A percentile compares a stretch with the other conserved stretches of the same genome.
These are phyloP conservation scores for Hypsibius dujardini DNA, from an alignment of 1,140 invertebrate genomes.

Conservation along the genomic window DNA sequence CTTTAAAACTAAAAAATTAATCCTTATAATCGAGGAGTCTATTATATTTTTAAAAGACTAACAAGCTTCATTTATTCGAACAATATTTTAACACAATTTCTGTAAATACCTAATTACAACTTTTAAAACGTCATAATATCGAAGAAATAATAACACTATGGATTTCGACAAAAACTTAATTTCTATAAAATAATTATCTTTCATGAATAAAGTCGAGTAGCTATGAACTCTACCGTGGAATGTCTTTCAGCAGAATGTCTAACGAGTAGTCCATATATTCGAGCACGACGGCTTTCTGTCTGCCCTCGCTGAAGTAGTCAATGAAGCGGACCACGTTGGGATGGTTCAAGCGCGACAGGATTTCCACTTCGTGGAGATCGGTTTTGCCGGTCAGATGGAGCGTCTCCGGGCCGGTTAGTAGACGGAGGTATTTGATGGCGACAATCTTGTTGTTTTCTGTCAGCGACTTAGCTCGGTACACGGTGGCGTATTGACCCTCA, in stretches of 20 bases:
- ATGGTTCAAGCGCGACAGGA: neutral
- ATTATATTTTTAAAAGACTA: too few species aligned
- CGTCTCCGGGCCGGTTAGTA: neutral
- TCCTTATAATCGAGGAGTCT: too few species aligned
- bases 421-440: slow-evolving; percentile 13
- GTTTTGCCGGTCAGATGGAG: neutral
- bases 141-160: too few species aligned
- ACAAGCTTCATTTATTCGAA: too few species aligned
- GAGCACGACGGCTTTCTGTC: neutral
- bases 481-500: slow-evolving; percentile 9
- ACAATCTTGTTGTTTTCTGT: neutral
- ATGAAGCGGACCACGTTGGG: slow-evolving; percentile 1
- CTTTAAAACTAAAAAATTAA: too few species aligned
- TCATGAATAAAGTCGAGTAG: too few species aligned
- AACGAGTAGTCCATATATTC: neutral
- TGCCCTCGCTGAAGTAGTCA: neutral
- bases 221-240: neutral
- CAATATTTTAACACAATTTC: too few species aligned
- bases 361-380: slow-evolving; percentile 12
- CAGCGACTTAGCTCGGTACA: neutral
- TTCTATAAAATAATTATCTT: too few species aligned
- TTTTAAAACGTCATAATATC: too few species aligned
- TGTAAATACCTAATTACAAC: too few species aligned
- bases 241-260: neutral
- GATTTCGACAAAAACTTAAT: too few species aligned